Percentiles rank a stretch among this genome's conserved stretches.
These are phyloP conservation scores for Stictocephala bisonia DNA, from an alignment of 2,888 invertebrate species.

Conservation along the genomic window DNA sequence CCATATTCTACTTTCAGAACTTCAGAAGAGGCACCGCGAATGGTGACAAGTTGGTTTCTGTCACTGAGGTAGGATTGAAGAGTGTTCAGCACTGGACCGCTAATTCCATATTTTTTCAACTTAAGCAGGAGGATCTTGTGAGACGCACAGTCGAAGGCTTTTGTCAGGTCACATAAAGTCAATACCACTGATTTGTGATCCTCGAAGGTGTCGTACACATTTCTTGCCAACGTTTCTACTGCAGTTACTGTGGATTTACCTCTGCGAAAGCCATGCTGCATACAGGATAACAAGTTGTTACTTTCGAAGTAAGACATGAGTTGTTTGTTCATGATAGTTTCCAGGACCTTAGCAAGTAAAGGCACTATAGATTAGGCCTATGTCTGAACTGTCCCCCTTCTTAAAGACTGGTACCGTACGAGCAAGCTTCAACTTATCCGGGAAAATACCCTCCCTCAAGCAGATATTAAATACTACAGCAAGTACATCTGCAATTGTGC, in stretches of 20 bases:
- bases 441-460: neutral
- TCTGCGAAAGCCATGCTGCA: neutral
- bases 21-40: neutral
- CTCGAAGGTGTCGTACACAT: constrained; percentile 2
- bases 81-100: neutral
- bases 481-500: neutral
- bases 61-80: neutral
- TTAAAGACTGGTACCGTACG: neutral
- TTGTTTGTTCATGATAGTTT: constrained; percentile 5
- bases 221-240: neutral
- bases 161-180: constrained; percentile 16
- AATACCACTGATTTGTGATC: neutral
- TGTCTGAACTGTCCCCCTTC: neutral
- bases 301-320: neutral
- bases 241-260: neutral
- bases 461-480: neutral
- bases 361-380: neutral
- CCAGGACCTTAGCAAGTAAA: neutral
- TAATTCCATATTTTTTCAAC: neutral
- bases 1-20: neutral
- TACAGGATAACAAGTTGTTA: neutral
- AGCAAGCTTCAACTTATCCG: neutral
- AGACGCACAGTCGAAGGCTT: constrained; percentile 24
- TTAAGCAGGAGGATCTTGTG: neutral
- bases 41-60: neutral